phyloP scores from a whole-genome alignment of 2,888 invertebrate species.

The Acronicta psi region DNA sequence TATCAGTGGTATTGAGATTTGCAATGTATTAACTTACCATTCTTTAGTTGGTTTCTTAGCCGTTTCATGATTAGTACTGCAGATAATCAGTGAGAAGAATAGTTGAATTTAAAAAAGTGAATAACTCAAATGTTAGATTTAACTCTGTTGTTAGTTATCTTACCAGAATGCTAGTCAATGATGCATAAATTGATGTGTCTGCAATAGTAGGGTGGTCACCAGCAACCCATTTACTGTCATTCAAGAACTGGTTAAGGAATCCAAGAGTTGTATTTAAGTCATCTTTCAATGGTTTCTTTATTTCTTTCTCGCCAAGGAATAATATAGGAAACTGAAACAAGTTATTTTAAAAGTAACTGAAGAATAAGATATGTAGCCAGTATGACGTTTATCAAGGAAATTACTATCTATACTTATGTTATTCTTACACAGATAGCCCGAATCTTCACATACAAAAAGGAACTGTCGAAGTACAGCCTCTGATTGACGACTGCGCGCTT shows the following conservation, averaged over 20 bases:
- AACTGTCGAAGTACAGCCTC: conserved; percentile 90
- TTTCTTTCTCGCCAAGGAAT: conserved; percentile 88
- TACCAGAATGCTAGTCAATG: conserved; percentile 88
- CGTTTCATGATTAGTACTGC: no score
- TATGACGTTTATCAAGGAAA: no score
- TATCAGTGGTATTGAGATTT: no score
- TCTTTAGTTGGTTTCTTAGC: no score
- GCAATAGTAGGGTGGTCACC: conserved; percentile 90
- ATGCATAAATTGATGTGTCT: conserved; percentile 89
- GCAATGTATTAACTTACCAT: no score
- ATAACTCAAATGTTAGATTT: no score
- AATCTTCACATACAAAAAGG: conserved; percentile 90
- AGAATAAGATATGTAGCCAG: no score
- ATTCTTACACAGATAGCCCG: conserved; percentile 89
- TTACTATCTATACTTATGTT: no score
- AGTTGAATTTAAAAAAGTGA: no score
- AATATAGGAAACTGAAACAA: conserved; percentile 89
- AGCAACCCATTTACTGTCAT: conserved; percentile 89
- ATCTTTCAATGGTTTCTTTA: conserved; percentile 85
- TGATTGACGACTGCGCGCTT: conserved; percentile 90
- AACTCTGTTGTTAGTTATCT: conserved; percentile 50
- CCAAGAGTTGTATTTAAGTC: conserved; percentile 89
- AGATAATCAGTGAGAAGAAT: no score
- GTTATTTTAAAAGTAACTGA: no score
- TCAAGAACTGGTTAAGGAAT: conserved; percentile 89